Base-by-base conservation (phyloP, 2,888 invertebrate genomes). In the Galerucella nymphaeae region DNA sequence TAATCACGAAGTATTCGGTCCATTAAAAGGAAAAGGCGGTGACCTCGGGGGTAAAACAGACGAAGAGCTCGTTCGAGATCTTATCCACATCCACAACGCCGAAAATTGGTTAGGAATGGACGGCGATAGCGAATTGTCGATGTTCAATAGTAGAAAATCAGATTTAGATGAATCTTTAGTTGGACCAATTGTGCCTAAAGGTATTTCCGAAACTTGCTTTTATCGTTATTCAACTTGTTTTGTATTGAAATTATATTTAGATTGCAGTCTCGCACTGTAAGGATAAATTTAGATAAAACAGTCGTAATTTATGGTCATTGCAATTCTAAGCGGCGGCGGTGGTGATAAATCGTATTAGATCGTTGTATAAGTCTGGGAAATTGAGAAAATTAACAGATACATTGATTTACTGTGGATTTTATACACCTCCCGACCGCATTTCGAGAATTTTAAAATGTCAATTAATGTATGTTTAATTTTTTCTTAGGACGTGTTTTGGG, bases 1-100 rank as follows among this genome's bases (percentile, higher is more conserved):
- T 89, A 99, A 99, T 87, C 96, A 96, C 86, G 92, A 93, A 2
- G 97, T 96, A 0, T 99, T 99, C 87, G 99, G 99, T 0, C 97
- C 97, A 0, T 89, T 93, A 70, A 95, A 96, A 80, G 98, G 98
- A 3, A 94, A 94, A 83, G 93, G 93, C 1, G 97, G 96, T 0
- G 93, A 95, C 81, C 93, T 94, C 77, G 94, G 93, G 0, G 96
- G 95, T 50, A 96, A 97, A 87, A 90, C 93, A 0, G 96, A 96
- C 83, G 96, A 97, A 81, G 92, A 97, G 83, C 89, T 97, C 42
- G 96, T 96, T 42, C 89, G 93, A 67, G 96, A 96, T 85, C 90
- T 98, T 75, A 96, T 96, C 81, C 93, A 94, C 78, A 95, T 96
- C 80, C 97, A 97, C 87, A 97, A 97, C 84, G 95, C 96, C 0